These are phyloP conservation scores for Amiota mariae DNA, from an alignment of 2,888 invertebrate genomes.

Conservation along the genomic window DNA sequence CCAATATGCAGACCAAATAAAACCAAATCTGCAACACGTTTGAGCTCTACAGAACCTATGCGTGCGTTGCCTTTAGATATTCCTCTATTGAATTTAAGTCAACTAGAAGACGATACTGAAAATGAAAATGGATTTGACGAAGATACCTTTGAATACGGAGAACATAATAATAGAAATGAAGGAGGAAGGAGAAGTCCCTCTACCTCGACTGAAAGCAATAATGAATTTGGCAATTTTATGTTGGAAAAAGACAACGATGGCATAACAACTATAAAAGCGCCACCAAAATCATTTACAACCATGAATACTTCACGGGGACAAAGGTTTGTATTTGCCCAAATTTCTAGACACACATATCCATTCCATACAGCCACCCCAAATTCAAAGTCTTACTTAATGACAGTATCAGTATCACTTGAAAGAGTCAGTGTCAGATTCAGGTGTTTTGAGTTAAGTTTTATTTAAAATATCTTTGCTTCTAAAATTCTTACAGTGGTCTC, in stretches of 20 bases:
- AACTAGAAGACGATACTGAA: slow-evolving; percentile 24
- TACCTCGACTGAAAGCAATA: not conserved
- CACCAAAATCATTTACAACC: slow-evolving; percentile 37
- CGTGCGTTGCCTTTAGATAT: slow-evolving; percentile 42
- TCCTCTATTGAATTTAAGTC: slow-evolving; percentile 35
- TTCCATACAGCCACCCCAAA: too few relatives aligned
- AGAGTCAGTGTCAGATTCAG: slow-evolving; percentile 15
- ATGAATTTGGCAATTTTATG: not conserved
- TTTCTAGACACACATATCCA: too few relatives aligned
- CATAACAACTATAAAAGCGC: slow-evolving; percentile 55
- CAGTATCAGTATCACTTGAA: too few relatives aligned
- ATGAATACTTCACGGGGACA: slow-evolving; percentile 17
- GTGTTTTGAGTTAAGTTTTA: not conserved
- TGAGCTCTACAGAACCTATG: slow-evolving; percentile 36
- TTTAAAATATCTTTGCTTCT: not conserved
- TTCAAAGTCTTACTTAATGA: not conserved
- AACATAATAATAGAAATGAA: slow-evolving; percentile 34
- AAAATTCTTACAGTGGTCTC: slow-evolving; percentile 35
- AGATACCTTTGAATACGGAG: slow-evolving; percentile 11
- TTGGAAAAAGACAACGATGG: slow-evolving; percentile 52
- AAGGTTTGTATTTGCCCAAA: slow-evolving; percentile 12
- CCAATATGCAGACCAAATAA: slow-evolving; percentile 48
- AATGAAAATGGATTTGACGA: slow-evolving; percentile 37
- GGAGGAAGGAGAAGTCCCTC: not conserved
- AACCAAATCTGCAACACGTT: slow-evolving; percentile 39